Evolutionary conservation across 2,888 invertebrate genomes (phyloP), one percentile per base, ranked within the genome.

Genomic region (Stomorhina lunata): DNA sequence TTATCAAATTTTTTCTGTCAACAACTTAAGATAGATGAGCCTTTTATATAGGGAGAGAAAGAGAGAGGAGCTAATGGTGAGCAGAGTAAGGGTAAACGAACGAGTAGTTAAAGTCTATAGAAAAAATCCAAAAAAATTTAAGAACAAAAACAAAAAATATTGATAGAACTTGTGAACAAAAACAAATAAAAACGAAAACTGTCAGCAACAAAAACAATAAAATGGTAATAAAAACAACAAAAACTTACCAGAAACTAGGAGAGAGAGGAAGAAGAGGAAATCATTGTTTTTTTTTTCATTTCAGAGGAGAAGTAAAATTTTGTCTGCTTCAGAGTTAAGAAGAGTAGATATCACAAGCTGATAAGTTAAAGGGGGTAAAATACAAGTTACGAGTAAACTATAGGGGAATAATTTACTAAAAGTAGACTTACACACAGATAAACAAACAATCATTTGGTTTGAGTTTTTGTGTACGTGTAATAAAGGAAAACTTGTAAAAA

Each of bases 1-100:
- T 82, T 79, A 79, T 82, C 79, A 82, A 79, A 72, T 75, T 82
- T 79, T 71, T 71, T 82, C 82, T 79, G 79, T 82, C 81, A 81
- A 79, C 79, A 82, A 79, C 79, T 82, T 79, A 82, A 82, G 79
- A 79, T 69, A 73, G 79, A 78, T 79, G 73, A 79, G 82, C 75
- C 73, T 75, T 61, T 78, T 82, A 59, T 57, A 45, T 40, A 65
- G 65, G 17, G 48, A 27, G 17, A 32, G 34, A 34, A 48, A 15
- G 34, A 25, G n/a, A n/a, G n/a, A n/a, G n/a, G n/a, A n/a, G n/a
- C n/a, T n/a, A n/a, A n/a, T n/a, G n/a, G n/a, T n/a, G n/a, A n/a
- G n/a, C 37, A n/a, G 53, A 55, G 61, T 45, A 63, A 17, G 40
- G 65, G 40, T 40, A 37, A 57, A 22, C 1, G 3, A 37, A 7